phyloP scores from a whole-genome alignment of 2,888 invertebrate species.

The Noctua fimbriata region DNA sequence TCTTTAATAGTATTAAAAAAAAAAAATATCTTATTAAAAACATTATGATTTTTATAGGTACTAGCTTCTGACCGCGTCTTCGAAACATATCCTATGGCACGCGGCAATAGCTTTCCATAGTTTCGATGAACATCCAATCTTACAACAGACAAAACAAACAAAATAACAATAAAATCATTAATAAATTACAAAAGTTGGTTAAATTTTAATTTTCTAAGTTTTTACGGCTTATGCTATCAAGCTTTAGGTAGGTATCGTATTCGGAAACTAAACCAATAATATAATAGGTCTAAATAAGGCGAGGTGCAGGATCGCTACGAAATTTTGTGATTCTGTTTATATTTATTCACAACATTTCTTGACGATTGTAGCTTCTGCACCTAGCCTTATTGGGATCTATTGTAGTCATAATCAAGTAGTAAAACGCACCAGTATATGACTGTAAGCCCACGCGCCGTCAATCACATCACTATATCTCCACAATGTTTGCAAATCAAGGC shows the following conservation, averaged over 20 bases:
- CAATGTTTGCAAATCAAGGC: conserved; percentile 17
- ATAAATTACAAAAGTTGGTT: neutral
- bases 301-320: neutral
- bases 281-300: neutral
- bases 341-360: neutral
- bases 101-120: too few species aligned
- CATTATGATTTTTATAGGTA: too few species aligned
- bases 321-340: neutral
- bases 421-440: conserved; percentile 33
- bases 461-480: conserved; percentile 48
- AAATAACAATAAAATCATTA: neutral
- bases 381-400: conserved; percentile 22
- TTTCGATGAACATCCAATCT: too few species aligned
- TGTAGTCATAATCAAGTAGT: conserved; percentile 37
- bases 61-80: too few species aligned
- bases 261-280: neutral
- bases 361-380: neutral
- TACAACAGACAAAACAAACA: too few species aligned
- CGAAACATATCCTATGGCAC: too few species aligned
- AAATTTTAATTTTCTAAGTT: neutral
- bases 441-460: conserved; percentile 62
- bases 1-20: too few species aligned
- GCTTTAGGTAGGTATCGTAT: neutral
- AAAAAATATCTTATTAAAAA: too few species aligned
- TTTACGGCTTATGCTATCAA: neutral